Conservation (phyloP, 2,888 invertebrate genomes). For the Parapristionchus giblindavisi region DNA sequence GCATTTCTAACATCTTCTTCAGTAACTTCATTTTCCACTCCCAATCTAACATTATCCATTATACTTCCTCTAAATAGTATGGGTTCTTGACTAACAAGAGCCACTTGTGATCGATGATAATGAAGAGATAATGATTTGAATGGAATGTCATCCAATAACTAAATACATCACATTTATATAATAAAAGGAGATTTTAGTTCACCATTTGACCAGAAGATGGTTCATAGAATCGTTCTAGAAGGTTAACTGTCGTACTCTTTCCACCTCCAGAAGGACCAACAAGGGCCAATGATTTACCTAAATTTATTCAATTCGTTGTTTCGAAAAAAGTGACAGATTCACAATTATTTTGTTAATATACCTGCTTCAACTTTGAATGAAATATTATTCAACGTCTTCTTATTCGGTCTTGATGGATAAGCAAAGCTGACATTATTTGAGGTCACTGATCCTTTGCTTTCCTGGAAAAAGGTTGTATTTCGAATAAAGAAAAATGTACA, state of each 20-base stretch:
- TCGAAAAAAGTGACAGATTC: no score
- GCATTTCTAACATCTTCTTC: conserved; percentile 64
- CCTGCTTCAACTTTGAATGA: conserved; percentile 7
- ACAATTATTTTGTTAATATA: no score
- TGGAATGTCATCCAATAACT: conserved; percentile 70
- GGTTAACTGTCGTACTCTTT: conserved; percentile 84
- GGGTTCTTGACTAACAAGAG: conserved; percentile 91
- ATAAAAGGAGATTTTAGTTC: conserved; percentile 69
- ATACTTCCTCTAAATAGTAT: conserved; percentile 78
- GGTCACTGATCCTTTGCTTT: not conserved
- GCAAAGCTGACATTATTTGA: conserved; percentile 1
- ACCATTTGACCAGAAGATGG: conserved; percentile 77
- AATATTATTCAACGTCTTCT: not conserved
- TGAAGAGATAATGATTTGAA: conserved; percentile 78
- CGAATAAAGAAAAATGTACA: no score
- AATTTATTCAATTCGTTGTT: no score
- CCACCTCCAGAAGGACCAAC: conserved; percentile 84
- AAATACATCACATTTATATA: not conserved
- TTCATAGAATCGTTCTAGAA: conserved; percentile 85
- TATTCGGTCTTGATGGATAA: conserved; percentile 18
- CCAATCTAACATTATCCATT: conserved; percentile 4
- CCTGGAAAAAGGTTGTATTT: no score
- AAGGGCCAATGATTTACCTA: conserved; percentile 52
- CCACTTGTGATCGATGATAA: conserved; percentile 81
- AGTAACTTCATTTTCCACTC: conserved; percentile 42